These are phyloP conservation scores for Petrocephalus microphthalmus DNA, from an alignment of 2,113 vertebrate genomes.

Conservation along the genomic window DNA sequence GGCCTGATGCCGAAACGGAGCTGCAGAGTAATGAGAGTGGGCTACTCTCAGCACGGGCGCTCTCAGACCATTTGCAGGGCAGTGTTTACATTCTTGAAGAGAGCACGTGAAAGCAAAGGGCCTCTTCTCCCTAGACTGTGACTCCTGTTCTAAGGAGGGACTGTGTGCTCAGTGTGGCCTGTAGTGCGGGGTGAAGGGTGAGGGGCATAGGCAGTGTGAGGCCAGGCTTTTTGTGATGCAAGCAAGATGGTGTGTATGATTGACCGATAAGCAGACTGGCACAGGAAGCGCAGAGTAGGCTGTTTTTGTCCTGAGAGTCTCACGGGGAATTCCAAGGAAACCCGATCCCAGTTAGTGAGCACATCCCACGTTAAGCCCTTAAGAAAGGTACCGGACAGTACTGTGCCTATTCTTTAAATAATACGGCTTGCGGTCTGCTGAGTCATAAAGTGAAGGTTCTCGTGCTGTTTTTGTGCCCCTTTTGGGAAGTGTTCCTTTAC, in stretches of 20 bases:
- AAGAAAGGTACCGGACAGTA: neutral
- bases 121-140: neutral
- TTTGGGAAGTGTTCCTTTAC: neutral
- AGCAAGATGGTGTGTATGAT: neutral
- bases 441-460: neutral
- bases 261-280: neutral
- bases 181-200: neutral
- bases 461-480: neutral
- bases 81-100: neutral
- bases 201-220: neutral
- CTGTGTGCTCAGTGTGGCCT: neutral
- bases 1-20: neutral
- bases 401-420: neutral
- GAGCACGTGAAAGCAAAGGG: neutral
- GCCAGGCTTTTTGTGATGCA: neutral
- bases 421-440: neutral
- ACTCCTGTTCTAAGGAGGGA: neutral
- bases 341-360: neutral
- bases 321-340: neutral
- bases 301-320: neutral
- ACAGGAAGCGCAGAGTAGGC: neutral
- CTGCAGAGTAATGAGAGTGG: neutral
- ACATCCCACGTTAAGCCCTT: neutral
- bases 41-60: neutral
- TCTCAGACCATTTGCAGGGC: neutral